Base-by-base conservation (phyloP, 2,888 invertebrate genomes). In the Synanthedon andrenaeformis region DNA sequence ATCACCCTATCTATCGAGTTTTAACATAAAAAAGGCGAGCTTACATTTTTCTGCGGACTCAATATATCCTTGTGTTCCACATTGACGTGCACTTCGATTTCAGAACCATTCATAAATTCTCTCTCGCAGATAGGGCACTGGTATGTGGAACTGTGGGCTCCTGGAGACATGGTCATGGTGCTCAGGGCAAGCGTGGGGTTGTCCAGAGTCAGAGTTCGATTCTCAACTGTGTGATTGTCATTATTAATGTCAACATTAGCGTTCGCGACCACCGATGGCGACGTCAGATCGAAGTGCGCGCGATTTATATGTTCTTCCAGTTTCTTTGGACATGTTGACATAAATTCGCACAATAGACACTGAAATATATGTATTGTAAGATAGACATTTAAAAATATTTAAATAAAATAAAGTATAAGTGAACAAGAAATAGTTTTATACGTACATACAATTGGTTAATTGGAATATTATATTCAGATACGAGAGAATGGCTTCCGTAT, bases 251-350 rank as follows among this genome's bases (percentile, higher is more conserved):
- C 82, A 53, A 72, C 72, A 62, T 85, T 85, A 14, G 77, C 71
- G 54, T 78, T 81, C 54, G 72, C 80, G 62, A 84, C 70, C 52
- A 92, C 78, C 57, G 92, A 92, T 11, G 94, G 94, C 50, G 93
- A 94, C 6, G 93, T 94, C 49, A 93, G 84, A 76, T 94, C 94
- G 80, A 95, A 94, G 76, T 95, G 95, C 59, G 93, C 92, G 52
- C 94, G 89, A 76, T 95, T 95, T 70, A 95, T 93, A 76, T 95
- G 95, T 74, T 94, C 94, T 70, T 95, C 94, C 59, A 95, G 82
- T 66, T 91, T 91, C 57, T 89, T 84, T 1, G 94, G 92, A 79
- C 92, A 93, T 72, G 91, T 90, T 69, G 93, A 93, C 56, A 89
- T 91, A 69, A 92, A 93, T 65, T 91, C 91, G 78, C 95, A 95